Evolutionary conservation across 2,888 invertebrate genomes (phyloP).

Genomic region (Polietes domitor): DNA sequence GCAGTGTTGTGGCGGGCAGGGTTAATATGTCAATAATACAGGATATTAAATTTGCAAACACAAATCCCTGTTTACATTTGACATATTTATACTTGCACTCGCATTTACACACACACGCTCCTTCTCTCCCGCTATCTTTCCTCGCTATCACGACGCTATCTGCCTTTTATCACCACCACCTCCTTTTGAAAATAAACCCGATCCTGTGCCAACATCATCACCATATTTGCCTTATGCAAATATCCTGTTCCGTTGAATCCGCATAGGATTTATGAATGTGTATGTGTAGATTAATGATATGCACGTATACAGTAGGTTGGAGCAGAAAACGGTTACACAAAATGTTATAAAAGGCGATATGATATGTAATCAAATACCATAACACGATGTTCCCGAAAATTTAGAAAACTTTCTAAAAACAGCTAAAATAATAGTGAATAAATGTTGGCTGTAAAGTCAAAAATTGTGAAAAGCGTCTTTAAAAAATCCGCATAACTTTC

Average conservation of each 20-base stretch:
- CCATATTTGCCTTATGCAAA: conserved; percentile 23
- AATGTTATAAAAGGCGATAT: no score
- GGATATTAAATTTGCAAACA: conserved; percentile 27
- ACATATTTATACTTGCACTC: conserved; percentile 1
- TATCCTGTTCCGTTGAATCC: conserved; percentile 13
- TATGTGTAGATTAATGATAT: neutral
- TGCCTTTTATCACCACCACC: neutral
- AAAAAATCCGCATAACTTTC: no score
- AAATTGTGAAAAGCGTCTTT: no score
- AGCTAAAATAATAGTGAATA: no score
- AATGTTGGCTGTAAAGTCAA: no score
- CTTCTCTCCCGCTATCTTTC: neutral
- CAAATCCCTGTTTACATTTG: conserved; percentile 18
- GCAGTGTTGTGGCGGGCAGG: neutral
- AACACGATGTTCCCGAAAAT: no score
- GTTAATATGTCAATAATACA: conserved; percentile 16
- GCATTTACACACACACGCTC: neutral
- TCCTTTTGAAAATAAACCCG: neutral
- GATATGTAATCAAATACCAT: no score
- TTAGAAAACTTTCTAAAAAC: no score
- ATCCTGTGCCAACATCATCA: neutral
- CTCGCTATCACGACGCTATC: neutral
- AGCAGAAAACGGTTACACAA: no score
- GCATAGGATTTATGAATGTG: conserved; percentile 10
- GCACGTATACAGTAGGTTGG: neutral